Base-by-base conservation (phyloP, 2,113 vertebrate genomes). In the Macquaria australasica region DNA sequence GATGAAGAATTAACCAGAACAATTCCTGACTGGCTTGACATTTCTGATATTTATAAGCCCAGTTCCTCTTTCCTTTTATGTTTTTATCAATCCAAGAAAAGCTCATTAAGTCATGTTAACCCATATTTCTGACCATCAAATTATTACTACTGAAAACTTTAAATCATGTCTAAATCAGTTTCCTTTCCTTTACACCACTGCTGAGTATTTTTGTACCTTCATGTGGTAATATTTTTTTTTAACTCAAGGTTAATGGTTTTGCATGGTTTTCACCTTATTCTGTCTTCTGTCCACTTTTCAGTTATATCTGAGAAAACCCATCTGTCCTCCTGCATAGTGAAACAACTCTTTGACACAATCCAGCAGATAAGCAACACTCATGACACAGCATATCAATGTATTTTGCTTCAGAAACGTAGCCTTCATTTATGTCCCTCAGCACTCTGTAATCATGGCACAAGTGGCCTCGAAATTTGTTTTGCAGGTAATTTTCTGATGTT, bases 401-500 rank as follows among this genome's bases (percentile, higher is more conserved):
- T 79, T 69, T 48, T 39, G 23, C 51, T 51, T 62, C 56, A 39
- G 14, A 70, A 28, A 28, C 1, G 12, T 25, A 56, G 25, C 39
- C 16, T 25, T 39, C 21, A 7, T 4, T 58, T 31, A 80, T 66
- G 64, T 81, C 50, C 48, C 68, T 23, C 68, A 15, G 9, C 23
- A 1, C 48, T 18, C 66, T 41, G 41, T 71, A 82, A 88, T 88
- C 70, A 85, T 15, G 14, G 20, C 21, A 75, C 31, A 82, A 88
- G 56, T 79, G 87, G 41, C 21, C 58, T 85, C 3, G 3, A 74
- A 85, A 88, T 75, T 58, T 71, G 74, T 78, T 74, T 64, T 48
- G 28, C 56, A 74, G 72, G 77, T 83, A 37, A 79, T 87, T 84
- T 72, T 73, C 51, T n/a, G 60, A 80, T 48, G n/a, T 53, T 79